Base-by-base conservation (phyloP, 2,113 vertebrate species). In the Solenodon paradoxus region DNA sequence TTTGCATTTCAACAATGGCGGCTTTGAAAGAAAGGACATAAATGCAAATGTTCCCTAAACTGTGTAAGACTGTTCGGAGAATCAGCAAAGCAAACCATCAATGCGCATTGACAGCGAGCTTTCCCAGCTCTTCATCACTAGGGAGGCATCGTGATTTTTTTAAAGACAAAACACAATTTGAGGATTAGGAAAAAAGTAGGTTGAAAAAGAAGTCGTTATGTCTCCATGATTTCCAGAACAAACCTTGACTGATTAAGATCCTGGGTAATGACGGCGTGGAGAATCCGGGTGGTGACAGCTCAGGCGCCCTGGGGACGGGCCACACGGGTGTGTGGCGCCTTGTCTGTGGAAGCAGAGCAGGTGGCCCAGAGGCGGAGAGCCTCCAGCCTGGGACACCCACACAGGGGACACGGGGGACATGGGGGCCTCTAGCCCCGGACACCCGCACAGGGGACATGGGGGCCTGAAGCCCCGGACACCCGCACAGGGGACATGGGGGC, bases 31-130 rank as follows among this genome's bases (percentile, higher is more conserved):
- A 95, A 96, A 96, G 97, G 96, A 95, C 92, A 97, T 9, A 94
- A 95, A 98, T 97, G 97, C 95, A 97, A 97, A 95, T 96, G 68
- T 86, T 95, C 71, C 97, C 92, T 97, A 92, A 80, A 94, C 93
- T 57, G 80, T 95, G 47, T 47, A 94, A 97, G 97, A 92, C 95
- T 93, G 77, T 66, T 74, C 95, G 92, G 90, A 98, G 96, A 97
- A 95, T 96, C 98, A 96, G 97, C 98, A 89, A 97, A 97, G 98
- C 97, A 97, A 97, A 97, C 90, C 94, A 96, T 94, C 97, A 97
- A 94, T 40, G 96, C 97, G 92, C 98, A 97, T 64, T 98, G 97
- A 98, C 90, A 96, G 97, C 72, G 92, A 82, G 96, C 97, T 96
- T 97, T 97, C 97, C 51, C 59, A 96, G 97, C 94, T 94, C 95